Percentiles rank a stretch among this genome's conserved stretches.
phyloP scores from a whole-genome alignment of 2,888 invertebrate genomes.

The Agrotis ipsilon region DNA sequence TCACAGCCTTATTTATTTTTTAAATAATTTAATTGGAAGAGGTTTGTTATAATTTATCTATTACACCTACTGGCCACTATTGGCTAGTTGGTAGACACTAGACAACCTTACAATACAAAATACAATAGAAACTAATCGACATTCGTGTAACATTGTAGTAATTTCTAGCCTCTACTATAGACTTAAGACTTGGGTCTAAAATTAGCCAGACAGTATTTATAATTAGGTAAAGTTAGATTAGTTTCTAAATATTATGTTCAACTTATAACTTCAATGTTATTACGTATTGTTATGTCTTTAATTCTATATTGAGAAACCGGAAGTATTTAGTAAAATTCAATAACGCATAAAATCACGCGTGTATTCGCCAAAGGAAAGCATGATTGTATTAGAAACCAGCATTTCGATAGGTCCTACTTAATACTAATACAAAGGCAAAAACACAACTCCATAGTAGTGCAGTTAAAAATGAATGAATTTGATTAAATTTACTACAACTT shows the following conservation, averaged over 20 bases:
- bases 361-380: background rate
- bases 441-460: too few species aligned
- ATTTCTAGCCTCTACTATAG: background rate
- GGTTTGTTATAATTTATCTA: too few species aligned
- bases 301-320: background rate
- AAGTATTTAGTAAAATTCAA: background rate
- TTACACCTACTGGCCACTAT: too few species aligned
- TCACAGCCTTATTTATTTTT: too few species aligned
- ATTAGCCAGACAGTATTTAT: slow-evolving; percentile 4
- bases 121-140: background rate
- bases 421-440: too few species aligned
- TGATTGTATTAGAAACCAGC: too few species aligned
- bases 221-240: background rate
- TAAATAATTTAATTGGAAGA: too few species aligned
- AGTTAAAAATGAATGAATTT: too few species aligned
- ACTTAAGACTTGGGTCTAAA: background rate
- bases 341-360: background rate
- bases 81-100: too few species aligned
- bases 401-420: too few species aligned
- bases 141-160: background rate
- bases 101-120: too few species aligned
- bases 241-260: slow-evolving; percentile 30
- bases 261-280: slow-evolving; percentile 3
- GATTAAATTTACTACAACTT: too few species aligned
- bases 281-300: slow-evolving; percentile 8